Evolutionary conservation across 2,113 vertebrate species (phyloP).

Genomic region (Myiozetetes cayanensis): DNA sequence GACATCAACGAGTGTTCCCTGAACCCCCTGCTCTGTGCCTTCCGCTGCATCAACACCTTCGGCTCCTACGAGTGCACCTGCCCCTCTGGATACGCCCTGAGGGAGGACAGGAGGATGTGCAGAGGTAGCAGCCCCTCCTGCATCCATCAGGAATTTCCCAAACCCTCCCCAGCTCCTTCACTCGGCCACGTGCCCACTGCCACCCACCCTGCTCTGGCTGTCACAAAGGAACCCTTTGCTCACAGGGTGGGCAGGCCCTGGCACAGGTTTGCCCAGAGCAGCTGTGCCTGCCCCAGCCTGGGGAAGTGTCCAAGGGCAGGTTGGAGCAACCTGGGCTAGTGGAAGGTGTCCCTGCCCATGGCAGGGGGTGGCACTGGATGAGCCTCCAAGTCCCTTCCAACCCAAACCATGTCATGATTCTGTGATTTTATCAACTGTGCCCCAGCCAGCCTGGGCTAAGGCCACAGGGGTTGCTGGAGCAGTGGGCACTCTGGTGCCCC

Average conservation of each 20-base stretch:
- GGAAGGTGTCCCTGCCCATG: not conserved
- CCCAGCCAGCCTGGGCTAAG: not conserved
- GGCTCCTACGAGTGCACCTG: conserved; percentile 93
- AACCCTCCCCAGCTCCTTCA: accelerated
- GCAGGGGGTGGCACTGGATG: not conserved
- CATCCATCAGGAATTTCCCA: not conserved
- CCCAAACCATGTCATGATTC: not conserved
- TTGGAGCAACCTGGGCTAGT: not conserved
- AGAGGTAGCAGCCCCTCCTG: conserved; percentile 76
- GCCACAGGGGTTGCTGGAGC: not conserved
- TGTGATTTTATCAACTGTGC: accelerated
- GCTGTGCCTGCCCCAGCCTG: not conserved
- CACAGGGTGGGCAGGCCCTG: not conserved
- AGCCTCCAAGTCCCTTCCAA: not conserved
- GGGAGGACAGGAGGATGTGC: conserved; percentile 91
- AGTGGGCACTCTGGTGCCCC: not conserved
- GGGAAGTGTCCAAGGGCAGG: not conserved
- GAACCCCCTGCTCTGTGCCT: conserved; percentile 93
- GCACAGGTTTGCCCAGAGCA: not conserved
- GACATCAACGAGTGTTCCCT: conserved; percentile 91
- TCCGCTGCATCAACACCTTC: conserved; percentile 92
- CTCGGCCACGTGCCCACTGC: accelerated
- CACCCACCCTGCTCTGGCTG: not conserved
- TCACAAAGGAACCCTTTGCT: not conserved
- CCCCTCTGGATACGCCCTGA: conserved; percentile 86